These are phyloP conservation scores for Hypomesus transpacificus DNA, from an alignment of 2,113 vertebrate species.

Conservation along the genomic window DNA sequence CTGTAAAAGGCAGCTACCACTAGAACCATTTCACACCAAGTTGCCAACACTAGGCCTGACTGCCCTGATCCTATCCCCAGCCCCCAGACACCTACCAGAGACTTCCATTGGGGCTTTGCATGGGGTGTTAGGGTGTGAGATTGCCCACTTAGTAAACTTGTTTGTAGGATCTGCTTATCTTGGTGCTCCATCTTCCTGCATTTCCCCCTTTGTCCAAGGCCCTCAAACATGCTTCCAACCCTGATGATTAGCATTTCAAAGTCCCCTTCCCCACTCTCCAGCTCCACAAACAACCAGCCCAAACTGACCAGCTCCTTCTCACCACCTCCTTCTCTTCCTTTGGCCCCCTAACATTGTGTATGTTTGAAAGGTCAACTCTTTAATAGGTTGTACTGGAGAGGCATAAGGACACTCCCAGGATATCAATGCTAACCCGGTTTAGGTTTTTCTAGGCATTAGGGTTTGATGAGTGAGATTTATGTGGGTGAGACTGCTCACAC, in stretches of 20 bases:
- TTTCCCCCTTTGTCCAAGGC: background rate
- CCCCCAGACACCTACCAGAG: background rate
- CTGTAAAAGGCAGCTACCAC: background rate
- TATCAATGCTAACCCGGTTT: too few species aligned
- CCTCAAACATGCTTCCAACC: background rate
- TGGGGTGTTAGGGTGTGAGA: constrained; percentile 27
- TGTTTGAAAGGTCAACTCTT: too few species aligned
- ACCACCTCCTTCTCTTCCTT: too few species aligned
- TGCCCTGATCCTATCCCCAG: background rate
- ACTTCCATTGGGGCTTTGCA: background rate
- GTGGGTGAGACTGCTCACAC: too few species aligned
- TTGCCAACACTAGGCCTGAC: background rate
- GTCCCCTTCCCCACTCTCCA: background rate
- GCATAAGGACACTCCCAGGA: too few species aligned
- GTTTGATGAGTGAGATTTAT: too few species aligned
- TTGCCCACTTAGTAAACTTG: constrained; percentile 10
- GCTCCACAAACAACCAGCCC: background rate
- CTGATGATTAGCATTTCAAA: constrained; percentile 52
- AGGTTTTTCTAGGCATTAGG: too few species aligned
- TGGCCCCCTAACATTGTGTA: too few species aligned
- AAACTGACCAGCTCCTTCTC: background rate
- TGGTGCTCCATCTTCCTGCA: background rate
- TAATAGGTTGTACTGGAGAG: too few species aligned
- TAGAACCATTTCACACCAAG: background rate
- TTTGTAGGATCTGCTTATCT: too few species aligned